Base-by-base conservation (phyloP, 2,797 vertebrate genomes). In the Pelodytes ibericus region DNA sequence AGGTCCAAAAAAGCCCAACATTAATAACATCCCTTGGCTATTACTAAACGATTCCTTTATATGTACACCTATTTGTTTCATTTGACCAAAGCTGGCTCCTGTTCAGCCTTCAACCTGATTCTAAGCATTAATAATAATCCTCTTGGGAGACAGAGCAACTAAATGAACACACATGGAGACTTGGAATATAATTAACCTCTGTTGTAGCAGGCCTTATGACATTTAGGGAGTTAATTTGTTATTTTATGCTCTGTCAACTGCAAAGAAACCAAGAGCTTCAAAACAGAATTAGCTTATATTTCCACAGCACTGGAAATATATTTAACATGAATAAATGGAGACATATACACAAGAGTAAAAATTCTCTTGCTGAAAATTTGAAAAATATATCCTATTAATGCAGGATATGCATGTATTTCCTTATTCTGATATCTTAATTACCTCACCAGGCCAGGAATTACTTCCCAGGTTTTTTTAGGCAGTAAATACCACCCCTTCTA, bases 191-290 rank as follows among this genome's bases (percentile, higher is more conserved):
- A 77, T 77, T 77, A 77, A 71, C 75, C 68, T 77, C 60, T 77
- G 75, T 77, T 71, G 75, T 77, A 71, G 67, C 68, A 65, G 68
- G 68, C 49, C 60, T 49, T 77, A 68, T 77, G 75, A 77, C 75
- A 77, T 77, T 77, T 71, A 64, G 60, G 61, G 49, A 71, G 60
- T 77, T 77, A 77, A 77, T 77, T 77, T 77, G 75, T 71, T 77
- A 77, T 77, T 77, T 77, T 77, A 77, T 77, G 75, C 75, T 59
- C 75, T 77, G 75, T 61, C 68, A 77, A 77, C 75, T 77, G 75
- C 68, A 65, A 71, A 64, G 41, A 71, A 77, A 74, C 72, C 65
- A 62, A 76, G 47, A 63, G 66, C 44, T 33, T 71, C 49, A 56
- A 63, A 64, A 59, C 31, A 56, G 67, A 77, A 77, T 58, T 65